phyloP scores from a whole-genome alignment of 2,113 vertebrate genomes.

The Epinephelus lanceolatus region DNA sequence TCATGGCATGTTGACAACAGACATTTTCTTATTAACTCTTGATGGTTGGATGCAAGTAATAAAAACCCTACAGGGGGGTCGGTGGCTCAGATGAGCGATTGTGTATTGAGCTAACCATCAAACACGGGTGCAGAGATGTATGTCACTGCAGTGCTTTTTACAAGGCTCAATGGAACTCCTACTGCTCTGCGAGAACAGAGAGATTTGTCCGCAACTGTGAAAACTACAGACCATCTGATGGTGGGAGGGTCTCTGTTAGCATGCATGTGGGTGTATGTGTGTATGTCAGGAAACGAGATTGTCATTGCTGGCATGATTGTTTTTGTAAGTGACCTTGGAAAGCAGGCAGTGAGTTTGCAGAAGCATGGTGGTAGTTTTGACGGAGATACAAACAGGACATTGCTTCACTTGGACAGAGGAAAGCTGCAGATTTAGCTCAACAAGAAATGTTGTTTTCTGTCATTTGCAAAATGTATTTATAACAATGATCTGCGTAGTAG shows the following conservation, averaged over 20 bases:
- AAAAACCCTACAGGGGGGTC: constrained; percentile 42
- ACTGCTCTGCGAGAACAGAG: constrained; percentile 30
- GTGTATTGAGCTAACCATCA: constrained; percentile 49
- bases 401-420: neutral
- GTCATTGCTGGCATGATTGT: constrained; percentile 27
- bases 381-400: constrained; percentile 16
- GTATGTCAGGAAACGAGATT: constrained; percentile 31
- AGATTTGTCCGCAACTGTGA: constrained; percentile 59
- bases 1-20: constrained; percentile 54
- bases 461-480: neutral
- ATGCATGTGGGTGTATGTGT: constrained; percentile 19
- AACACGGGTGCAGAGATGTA: constrained; percentile 41
- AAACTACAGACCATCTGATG: constrained; percentile 37
- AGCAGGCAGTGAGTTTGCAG: constrained; percentile 40
- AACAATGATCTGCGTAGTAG: neutral
- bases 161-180: constrained; percentile 35
- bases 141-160: constrained; percentile 50
- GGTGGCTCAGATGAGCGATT: constrained; percentile 33
- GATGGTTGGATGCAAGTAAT: constrained; percentile 65
- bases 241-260: constrained; percentile 25
- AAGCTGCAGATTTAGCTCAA: neutral
- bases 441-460: neutral
- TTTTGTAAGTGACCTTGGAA: constrained; percentile 47
- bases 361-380: constrained; percentile 28
- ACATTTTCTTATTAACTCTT: constrained; percentile 59